Base-by-base conservation (phyloP, 2,113 vertebrate species). In the Prochilodus magdalenae region DNA sequence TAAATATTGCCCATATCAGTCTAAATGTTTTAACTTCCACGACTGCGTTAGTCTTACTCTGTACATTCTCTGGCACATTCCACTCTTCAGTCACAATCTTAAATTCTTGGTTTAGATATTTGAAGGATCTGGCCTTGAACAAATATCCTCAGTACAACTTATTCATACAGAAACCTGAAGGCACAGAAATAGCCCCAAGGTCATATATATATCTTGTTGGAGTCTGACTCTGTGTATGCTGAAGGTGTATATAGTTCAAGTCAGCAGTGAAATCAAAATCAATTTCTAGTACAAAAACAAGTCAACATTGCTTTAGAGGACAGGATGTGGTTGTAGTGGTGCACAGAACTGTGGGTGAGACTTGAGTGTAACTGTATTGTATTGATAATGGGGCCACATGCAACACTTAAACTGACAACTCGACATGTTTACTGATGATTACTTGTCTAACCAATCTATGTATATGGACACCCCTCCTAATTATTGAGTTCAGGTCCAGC, bases 221-320 rank as follows among this genome's bases (percentile, higher is more conserved):
- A 57, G 20, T 22, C 5, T 57, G 20, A 20, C 20, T 57, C 63
- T 22, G 65, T 18, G 65, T 22, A 36, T 1, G 29, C 16, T 33
- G 65, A 67, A 36, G 22, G n/a, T 36, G 29, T 22, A 22, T 30
- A 22, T 67, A 1, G 65, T 67, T 57, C 5, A 57, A 57, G 5
- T 57, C 53, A 57, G 22, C 53, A 51, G 14, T 16, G 27, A 1
- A 29, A 29, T 36, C n/a, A 67, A 67, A 40, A 12, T 1, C 36
- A 22, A 67, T 8, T 57, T 20, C 14, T 57, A n/a, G 53, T n/a
- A 57, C 2, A n/a, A 36, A 67, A 67, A 36, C 65, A 67, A 67
- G 62, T 30, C 65, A 67, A 36, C 65, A 67, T 67, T 36, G n/a
- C 27, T 67, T 67, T 36, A 36, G 30, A 36, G 36, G 16, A 67